Conservation (phyloP, 2,113 vertebrate genomes). For the Clarias magur region DNA sequence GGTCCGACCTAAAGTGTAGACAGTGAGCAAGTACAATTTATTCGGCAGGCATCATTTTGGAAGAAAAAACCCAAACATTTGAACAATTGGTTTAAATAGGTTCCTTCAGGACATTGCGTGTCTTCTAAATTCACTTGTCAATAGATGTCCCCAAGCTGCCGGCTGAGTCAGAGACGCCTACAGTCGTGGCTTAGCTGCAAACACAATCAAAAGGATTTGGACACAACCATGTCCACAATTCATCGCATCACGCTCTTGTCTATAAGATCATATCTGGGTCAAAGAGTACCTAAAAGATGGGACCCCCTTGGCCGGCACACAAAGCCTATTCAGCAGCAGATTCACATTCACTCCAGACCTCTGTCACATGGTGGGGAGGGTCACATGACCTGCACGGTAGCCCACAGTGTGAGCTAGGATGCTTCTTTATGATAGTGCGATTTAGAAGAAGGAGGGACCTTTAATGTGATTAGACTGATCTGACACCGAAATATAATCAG, state of each 20-base stretch:
- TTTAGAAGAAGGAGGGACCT: conserved; percentile 34
- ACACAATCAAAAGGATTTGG: conserved; percentile 58
- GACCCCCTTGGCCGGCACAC: conserved; percentile 66
- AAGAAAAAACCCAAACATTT: conserved; percentile 6
- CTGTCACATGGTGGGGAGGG: conserved; percentile 53
- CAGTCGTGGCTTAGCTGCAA: conserved; percentile 48
- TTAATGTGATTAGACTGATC: conserved; percentile 38
- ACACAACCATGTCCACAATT: conserved; percentile 56
- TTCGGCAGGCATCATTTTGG: neutral
- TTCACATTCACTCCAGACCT: conserved; percentile 54
- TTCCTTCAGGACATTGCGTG: conserved; percentile 34
- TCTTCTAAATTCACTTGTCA: conserved; percentile 41
- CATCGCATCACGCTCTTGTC: conserved; percentile 65
- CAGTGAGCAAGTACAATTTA: conserved; percentile 20
- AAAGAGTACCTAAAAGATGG: conserved; percentile 78
- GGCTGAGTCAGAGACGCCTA: conserved; percentile 24
- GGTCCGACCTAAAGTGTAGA: neutral
- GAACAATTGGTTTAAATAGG: conserved; percentile 24
- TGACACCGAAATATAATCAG: conserved; percentile 38
- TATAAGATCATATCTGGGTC: conserved; percentile 85
- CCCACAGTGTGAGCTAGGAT: conserved; percentile 67
- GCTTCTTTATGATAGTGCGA: conserved; percentile 44
- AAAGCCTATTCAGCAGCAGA: conserved; percentile 71
- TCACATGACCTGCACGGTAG: conserved; percentile 51
- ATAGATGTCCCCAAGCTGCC: conserved; percentile 29